Evolutionary conservation across 2,797 vertebrate species (phyloP).

Genomic region (Danio albolineatus): DNA sequence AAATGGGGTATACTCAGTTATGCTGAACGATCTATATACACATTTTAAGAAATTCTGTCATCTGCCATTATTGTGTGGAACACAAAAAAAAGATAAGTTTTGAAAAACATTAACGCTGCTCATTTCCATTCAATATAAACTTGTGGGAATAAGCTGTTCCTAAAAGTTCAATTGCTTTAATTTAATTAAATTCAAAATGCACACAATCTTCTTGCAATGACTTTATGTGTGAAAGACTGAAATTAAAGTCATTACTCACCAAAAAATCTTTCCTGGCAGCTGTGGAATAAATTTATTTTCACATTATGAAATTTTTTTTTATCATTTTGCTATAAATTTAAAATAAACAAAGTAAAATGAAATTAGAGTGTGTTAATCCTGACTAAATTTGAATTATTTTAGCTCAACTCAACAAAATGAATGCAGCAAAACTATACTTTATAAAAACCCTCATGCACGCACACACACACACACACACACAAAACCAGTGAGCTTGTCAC

Average conservation of each 20-base stretch:
- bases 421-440: background rate
- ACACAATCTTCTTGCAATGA: background rate
- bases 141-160: background rate
- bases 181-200: background rate
- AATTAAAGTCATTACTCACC: background rate
- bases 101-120: background rate
- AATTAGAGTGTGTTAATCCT: background rate
- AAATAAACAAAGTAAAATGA: background rate
- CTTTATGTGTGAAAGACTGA: slow-evolving; percentile 7
- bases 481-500: background rate
- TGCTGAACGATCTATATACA: too few relatives aligned
- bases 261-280: background rate
- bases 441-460: background rate
- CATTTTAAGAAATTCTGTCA: background rate
- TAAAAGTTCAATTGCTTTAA: background rate
- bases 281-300: background rate
- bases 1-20: too few relatives aligned
- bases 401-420: background rate
- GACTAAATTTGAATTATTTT: background rate
- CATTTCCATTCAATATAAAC: background rate
- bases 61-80: background rate
- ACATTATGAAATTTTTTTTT: too few relatives aligned
- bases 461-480: slow-evolving; percentile 29
- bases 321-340: background rate
- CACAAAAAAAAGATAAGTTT: too few relatives aligned